Evolutionary conservation across 2,888 invertebrate species (phyloP).

Genomic region (Sturmia bella): DNA sequence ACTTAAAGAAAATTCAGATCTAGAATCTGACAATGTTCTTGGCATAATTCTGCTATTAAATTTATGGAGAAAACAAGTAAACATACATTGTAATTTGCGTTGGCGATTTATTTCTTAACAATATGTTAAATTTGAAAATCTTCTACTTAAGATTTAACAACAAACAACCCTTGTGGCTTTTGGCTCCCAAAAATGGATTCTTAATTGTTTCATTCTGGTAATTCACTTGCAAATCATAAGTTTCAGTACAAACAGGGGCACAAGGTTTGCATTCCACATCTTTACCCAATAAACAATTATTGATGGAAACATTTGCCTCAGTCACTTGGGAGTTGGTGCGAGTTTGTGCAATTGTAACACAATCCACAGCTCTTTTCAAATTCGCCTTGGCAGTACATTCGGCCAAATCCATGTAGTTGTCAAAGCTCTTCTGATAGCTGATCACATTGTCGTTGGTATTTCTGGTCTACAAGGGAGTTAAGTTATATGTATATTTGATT

Average conservation of each 20-base stretch:
- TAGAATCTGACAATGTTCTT: too few species aligned
- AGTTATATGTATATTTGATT: too few species aligned
- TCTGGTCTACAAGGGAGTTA: slow-evolving; percentile 21
- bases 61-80: too few species aligned
- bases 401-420: slow-evolving; percentile 31
- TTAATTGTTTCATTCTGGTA: slow-evolving; percentile 49
- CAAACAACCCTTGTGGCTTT: slow-evolving; percentile 13
- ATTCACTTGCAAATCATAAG: slow-evolving; percentile 9
- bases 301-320: slow-evolving; percentile 25
- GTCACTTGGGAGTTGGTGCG: slow-evolving; percentile 21
- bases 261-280: slow-evolving; percentile 27
- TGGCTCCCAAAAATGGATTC: slow-evolving; percentile 63
- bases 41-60: too few species aligned
- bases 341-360: slow-evolving; percentile 14
- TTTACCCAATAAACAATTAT: slow-evolving; percentile 47
- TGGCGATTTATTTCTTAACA: not conserved
- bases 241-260: slow-evolving; percentile 23
- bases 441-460: slow-evolving; percentile 13
- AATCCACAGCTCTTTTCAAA: slow-evolving; percentile 46
- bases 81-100: too few species aligned
- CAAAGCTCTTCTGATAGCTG: slow-evolving; percentile 45
- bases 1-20: too few species aligned
- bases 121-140: not conserved
- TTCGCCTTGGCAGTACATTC: slow-evolving; percentile 35
- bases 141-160: not conserved